Evolutionary conservation across 2,888 invertebrate genomes (phyloP).

Genomic region (Cephus pulcher): DNA sequence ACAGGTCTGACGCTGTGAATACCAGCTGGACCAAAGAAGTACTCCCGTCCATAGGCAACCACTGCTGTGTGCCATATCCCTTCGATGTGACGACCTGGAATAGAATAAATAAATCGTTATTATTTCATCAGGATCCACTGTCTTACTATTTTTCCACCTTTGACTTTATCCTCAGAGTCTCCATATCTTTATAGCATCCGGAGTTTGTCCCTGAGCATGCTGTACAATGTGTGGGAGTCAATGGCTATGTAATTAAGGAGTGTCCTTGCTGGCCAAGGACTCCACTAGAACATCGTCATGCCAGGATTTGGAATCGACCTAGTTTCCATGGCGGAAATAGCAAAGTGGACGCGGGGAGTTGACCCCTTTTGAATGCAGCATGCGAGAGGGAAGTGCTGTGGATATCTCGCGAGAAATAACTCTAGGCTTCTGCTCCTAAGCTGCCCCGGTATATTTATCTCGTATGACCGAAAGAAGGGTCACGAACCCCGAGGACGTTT

Average conservation of each 20-base stretch:
- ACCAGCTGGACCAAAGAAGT: conserved; percentile 86
- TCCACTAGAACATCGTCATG: neutral
- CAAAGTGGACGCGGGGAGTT: conserved; percentile 35
- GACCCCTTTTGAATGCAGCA: conserved; percentile 38
- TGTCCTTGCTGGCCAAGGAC: neutral
- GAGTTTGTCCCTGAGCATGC: neutral
- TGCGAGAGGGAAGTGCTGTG: conserved; percentile 13
- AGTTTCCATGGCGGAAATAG: conserved; percentile 49
- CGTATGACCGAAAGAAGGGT: conserved; percentile 27
- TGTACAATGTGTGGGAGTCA: neutral
- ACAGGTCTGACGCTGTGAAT: conserved; percentile 85
- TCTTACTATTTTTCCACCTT: neutral
- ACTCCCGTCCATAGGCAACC: conserved; percentile 87
- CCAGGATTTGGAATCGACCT: conserved; percentile 32
- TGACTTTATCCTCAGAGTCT: neutral
- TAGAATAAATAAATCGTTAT: neutral
- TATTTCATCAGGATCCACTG: neutral
- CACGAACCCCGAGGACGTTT: conserved; percentile 25
- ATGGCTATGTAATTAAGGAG: neutral
- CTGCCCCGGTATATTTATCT: conserved; percentile 33
- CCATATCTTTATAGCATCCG: neutral
- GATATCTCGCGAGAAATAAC: conserved; percentile 40
- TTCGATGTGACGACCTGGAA: conserved; percentile 83
- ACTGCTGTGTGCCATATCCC: conserved; percentile 97
- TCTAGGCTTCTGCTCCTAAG: conserved; percentile 24